phyloP scores from a whole-genome alignment of 1,140 invertebrate genomes.

The Luehdorfia chinensis region DNA sequence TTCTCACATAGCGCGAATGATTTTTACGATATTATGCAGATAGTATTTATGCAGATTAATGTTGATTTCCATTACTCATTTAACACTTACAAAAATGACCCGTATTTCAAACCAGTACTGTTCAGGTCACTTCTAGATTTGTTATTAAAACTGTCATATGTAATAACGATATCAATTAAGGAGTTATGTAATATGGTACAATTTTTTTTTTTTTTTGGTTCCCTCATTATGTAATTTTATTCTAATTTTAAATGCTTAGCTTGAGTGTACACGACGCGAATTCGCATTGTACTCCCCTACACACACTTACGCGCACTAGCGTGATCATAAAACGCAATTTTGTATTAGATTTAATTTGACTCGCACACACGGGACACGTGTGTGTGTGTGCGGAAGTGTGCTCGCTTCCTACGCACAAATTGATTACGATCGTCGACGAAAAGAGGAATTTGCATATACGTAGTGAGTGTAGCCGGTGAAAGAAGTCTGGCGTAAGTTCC shows the following conservation, averaged over 20 bases:
- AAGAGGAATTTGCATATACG: constrained; percentile 62
- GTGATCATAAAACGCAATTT: constrained; percentile 75
- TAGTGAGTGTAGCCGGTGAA: constrained; percentile 14
- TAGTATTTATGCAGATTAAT: too few species aligned
- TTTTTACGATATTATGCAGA: too few species aligned
- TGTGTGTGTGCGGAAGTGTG: constrained; percentile 47
- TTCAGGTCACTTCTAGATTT: too few species aligned
- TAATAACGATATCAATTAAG: too few species aligned
- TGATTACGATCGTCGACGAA: constrained; percentile 69
- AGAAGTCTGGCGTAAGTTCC: not conserved
- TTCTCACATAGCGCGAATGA: not conserved
- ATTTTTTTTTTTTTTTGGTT: too few species aligned
- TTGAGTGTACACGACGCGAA: constrained; percentile 59
- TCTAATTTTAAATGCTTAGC: constrained; percentile 40
- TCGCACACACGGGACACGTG: constrained; percentile 39
- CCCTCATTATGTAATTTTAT: constrained; percentile 11
- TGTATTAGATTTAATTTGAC: constrained; percentile 77
- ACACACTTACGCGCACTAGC: constrained; percentile 64
- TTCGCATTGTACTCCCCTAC: constrained; percentile 60
- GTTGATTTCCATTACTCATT: too few species aligned
- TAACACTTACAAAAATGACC: too few species aligned
- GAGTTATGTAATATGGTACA: too few species aligned
- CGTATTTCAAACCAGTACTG: too few species aligned
- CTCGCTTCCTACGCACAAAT: constrained; percentile 70
- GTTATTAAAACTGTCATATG: too few species aligned